Conservation (phyloP, 2,113 vertebrate genomes). For the Halcyon senegalensis region DNA sequence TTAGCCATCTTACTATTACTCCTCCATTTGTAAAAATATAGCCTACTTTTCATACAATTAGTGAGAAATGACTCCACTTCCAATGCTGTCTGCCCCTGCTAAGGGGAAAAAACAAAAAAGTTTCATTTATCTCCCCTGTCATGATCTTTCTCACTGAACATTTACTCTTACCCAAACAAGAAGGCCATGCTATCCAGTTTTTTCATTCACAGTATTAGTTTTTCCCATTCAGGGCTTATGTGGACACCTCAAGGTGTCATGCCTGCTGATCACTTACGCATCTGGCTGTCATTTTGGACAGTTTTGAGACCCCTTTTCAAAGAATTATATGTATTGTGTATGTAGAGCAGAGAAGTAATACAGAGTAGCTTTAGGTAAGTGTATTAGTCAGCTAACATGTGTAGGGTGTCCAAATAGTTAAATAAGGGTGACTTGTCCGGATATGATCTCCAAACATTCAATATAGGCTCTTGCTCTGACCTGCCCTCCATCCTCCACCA, state of each 20-base stretch:
- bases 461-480: background rate
- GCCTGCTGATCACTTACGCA: background rate
- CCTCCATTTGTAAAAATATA: background rate
- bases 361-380: background rate
- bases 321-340: background rate
- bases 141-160: background rate
- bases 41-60: background rate
- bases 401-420: background rate
- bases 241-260: background rate
- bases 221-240: background rate
- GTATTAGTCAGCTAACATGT: background rate
- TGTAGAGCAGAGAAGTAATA: background rate
- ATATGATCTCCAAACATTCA: background rate
- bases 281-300: background rate
- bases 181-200: background rate
- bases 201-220: background rate
- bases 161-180: background rate
- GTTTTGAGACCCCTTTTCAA: background rate
- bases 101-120: background rate
- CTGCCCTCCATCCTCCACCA: fast-evolving
- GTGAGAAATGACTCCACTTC: background rate
- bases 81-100: background rate
- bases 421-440: background rate
- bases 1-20: background rate
- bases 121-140: background rate